Conservation (phyloP, 2,888 invertebrate genomes). For the Apotomis betuletana region DNA sequence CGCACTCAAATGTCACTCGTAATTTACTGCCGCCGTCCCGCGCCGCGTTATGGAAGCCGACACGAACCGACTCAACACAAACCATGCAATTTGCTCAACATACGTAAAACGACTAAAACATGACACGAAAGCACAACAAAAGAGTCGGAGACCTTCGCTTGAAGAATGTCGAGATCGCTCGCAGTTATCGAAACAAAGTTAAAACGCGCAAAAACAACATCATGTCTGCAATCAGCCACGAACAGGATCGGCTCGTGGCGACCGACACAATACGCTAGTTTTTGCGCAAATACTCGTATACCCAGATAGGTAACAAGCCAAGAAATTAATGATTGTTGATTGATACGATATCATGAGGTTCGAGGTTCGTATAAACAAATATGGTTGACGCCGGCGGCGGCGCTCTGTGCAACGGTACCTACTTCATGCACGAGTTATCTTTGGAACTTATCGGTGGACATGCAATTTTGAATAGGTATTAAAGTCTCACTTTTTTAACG, state of each 20-base stretch:
- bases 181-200: constrained; percentile 25
- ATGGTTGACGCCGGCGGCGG: constrained; percentile 17
- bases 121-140: constrained; percentile 5
- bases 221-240: constrained; percentile 17
- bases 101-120: constrained; percentile 28
- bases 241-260: constrained; percentile 9
- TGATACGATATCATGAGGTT: constrained; percentile 9
- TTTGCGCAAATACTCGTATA: background rate
- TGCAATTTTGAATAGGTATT: constrained; percentile 1
- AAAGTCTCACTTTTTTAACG: constrained; percentile 8
- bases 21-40: constrained; percentile 31
- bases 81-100: constrained; percentile 35
- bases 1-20: constrained; percentile 23
- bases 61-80: constrained; percentile 32
- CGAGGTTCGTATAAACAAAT: constrained; percentile 11
- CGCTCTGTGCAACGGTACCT: background rate
- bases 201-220: constrained; percentile 26
- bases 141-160: constrained; percentile 27
- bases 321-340: constrained; percentile 28
- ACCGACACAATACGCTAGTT: background rate
- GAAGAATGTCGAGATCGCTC: constrained; percentile 29
- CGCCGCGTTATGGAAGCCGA: constrained; percentile 16
- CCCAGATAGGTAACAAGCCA: background rate
- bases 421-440: constrained; percentile 1
- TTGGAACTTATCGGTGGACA: constrained; percentile 5